Evolutionary conservation across 2,888 invertebrate species (phyloP).

Genomic region (Dromius quadrimaculatus): DNA sequence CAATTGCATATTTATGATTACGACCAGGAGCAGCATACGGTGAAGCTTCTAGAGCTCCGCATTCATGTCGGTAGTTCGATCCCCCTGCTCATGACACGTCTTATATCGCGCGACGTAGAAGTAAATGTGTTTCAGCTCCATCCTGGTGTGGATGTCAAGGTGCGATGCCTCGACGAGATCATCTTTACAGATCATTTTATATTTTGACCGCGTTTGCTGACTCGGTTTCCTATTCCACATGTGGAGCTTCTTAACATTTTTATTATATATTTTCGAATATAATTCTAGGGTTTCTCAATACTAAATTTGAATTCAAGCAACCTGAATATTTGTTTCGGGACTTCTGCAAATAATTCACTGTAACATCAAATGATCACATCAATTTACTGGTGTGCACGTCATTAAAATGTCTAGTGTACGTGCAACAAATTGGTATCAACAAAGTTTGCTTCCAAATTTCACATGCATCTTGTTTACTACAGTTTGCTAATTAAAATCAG

Average conservation of each 20-base stretch:
- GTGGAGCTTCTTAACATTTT: conserved; percentile 18
- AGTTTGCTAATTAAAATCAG: conserved; percentile 43
- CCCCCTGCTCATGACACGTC: conserved; percentile 28
- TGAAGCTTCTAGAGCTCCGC: neutral
- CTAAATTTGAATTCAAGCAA: no score
- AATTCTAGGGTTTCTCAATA: no score
- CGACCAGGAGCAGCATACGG: conserved; percentile 6
- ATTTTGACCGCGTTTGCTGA: conserved; percentile 20
- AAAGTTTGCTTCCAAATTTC: conserved; percentile 49
- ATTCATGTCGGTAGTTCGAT: conserved; percentile 6
- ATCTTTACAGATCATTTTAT: conserved; percentile 20
- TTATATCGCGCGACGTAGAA: conserved; percentile 25
- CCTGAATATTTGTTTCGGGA: conserved; percentile 25
- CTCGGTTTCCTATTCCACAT: neutral
- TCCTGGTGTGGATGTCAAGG: conserved; percentile 1
- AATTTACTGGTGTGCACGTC: conserved; percentile 44
- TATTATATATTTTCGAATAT: conserved; percentile 31
- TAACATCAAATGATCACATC: conserved; percentile 47
- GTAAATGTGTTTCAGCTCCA: conserved; percentile 11
- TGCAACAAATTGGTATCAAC: conserved; percentile 48
- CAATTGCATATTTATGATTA: conserved; percentile 44
- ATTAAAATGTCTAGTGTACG: conserved; percentile 47
- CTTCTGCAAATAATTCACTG: conserved; percentile 35
- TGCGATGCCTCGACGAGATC: conserved; percentile 21
- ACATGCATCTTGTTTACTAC: conserved; percentile 42